A percentile compares a stretch with the other conserved stretches of the same genome.
Evolutionary conservation across 2,113 vertebrate species (phyloP).

Genomic region (Paralichthys olivaceus): DNA sequence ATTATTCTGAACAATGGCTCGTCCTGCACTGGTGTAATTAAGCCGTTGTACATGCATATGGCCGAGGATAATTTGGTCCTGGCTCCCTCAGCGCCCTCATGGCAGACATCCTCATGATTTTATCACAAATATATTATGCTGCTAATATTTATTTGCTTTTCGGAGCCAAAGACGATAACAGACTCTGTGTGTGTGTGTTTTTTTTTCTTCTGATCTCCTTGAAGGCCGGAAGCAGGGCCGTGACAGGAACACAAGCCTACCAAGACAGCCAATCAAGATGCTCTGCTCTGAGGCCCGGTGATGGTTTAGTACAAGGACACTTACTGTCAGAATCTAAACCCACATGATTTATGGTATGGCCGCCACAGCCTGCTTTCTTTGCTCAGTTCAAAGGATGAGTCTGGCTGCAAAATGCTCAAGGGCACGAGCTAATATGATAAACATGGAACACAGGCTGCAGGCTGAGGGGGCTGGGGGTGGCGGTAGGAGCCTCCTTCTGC

Average conservation of each 20-base stretch:
- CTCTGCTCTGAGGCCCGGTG: slow-evolving; percentile 34
- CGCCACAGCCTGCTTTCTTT: slow-evolving; percentile 47
- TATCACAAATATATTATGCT: slow-evolving; percentile 2
- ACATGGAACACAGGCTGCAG: slow-evolving; percentile 58
- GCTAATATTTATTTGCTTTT: slow-evolving; percentile 31
- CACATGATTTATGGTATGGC: slow-evolving; percentile 62
- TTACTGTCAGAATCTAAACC: slow-evolving; percentile 68
- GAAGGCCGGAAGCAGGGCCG: slow-evolving; percentile 2
- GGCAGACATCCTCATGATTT: slow-evolving; percentile 18
- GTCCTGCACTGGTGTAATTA: slow-evolving; percentile 56
- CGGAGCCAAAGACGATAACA: neutral
- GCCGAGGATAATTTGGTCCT: slow-evolving; percentile 43
- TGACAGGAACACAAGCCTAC: slow-evolving; percentile 21
- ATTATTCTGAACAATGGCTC: slow-evolving; percentile 63
- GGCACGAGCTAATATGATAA: slow-evolving; percentile 77
- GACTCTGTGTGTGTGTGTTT: neutral
- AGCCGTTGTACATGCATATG: slow-evolving; percentile 44
- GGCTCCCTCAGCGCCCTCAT: slow-evolving; percentile 13
- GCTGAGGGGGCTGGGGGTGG: slow-evolving; percentile 15
- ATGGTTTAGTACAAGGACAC: slow-evolving; percentile 58
- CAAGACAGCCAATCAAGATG: slow-evolving; percentile 25
- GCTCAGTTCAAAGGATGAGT: slow-evolving; percentile 71
- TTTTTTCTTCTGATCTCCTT: slow-evolving; percentile 12
- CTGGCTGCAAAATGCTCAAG: slow-evolving; percentile 69
- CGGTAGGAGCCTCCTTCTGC: slow-evolving; percentile 1